Percentiles rank a stretch among this genome's conserved stretches.
phyloP scores from a whole-genome alignment of 1,140 invertebrate species.

The Argopecten irradians region DNA sequence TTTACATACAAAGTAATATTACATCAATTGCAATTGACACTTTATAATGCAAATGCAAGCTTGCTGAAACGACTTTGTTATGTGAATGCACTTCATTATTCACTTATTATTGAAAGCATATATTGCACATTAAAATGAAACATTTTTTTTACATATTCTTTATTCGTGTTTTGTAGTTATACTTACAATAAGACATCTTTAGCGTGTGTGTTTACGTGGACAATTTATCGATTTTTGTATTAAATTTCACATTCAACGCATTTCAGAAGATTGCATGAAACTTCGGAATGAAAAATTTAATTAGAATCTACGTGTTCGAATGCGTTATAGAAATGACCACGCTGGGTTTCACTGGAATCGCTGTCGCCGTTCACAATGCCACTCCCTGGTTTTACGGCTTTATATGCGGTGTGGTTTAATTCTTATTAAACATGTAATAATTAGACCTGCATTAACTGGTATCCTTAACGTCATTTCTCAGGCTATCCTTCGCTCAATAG shows the following conservation, averaged over 20 bases:
- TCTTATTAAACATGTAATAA: not conserved
- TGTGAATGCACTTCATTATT: too few species aligned
- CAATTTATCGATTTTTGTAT: not conserved
- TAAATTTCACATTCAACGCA: not conserved
- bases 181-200: not conserved
- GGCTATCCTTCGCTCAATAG: not conserved
- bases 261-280: conserved; percentile 10
- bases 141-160: too few species aligned
- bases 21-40: too few species aligned
- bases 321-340: not conserved
- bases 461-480: not conserved
- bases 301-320: not conserved
- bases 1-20: too few species aligned
- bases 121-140: too few species aligned
- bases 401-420: not conserved
- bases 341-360: not conserved
- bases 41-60: too few species aligned
- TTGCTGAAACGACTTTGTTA: too few species aligned
- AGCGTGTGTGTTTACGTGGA: not conserved
- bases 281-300: not conserved
- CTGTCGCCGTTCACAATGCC: not conserved
- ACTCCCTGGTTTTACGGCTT: not conserved
- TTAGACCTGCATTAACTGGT: not conserved
- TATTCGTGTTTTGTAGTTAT: too few species aligned
- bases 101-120: too few species aligned